These are phyloP conservation scores for Orius laevigatus DNA, from an alignment of 1,140 invertebrate species.

Conservation along the genomic window DNA sequence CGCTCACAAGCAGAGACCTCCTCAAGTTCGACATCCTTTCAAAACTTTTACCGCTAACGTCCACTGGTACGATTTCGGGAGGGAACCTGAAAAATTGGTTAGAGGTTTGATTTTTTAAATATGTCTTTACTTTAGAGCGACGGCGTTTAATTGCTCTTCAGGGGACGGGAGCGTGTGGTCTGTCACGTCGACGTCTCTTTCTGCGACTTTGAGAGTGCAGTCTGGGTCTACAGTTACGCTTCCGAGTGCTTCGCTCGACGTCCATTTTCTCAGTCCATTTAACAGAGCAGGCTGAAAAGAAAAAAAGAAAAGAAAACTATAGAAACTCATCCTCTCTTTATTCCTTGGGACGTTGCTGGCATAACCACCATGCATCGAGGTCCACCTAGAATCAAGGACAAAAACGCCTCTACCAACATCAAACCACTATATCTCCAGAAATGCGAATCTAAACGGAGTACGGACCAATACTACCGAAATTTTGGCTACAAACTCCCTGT, in stretches of 20 bases:
- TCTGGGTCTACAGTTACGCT: conserved; percentile 63
- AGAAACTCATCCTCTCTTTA: too few relatives aligned
- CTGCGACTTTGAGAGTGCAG: conserved; percentile 38
- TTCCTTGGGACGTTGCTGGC: too few relatives aligned
- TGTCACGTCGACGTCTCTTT: conserved; percentile 31
- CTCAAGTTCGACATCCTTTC: conserved; percentile 68
- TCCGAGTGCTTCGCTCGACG: conserved; percentile 61
- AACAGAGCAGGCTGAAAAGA: conserved; percentile 59
- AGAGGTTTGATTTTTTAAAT: background rate
- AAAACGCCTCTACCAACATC: too few relatives aligned
- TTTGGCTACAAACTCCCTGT: too few relatives aligned
- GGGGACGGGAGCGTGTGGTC: conserved; percentile 68
- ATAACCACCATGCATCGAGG: too few relatives aligned
- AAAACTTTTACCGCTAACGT: conserved; percentile 70
- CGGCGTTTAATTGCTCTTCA: conserved; percentile 60
- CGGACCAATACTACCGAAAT: too few relatives aligned
- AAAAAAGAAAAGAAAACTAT: too few relatives aligned
- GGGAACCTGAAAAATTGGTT: conserved; percentile 46
- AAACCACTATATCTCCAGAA: too few relatives aligned
- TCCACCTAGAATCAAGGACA: too few relatives aligned
- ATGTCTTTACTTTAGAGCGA: conserved; percentile 51
- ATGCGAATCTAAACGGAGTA: too few relatives aligned
- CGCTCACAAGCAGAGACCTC: conserved; percentile 50
- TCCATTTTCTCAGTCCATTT: conserved; percentile 65
- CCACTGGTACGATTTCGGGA: conserved; percentile 69